phyloP scores from a whole-genome alignment of 1,140 invertebrate genomes.

The Zaprionus vittiger region DNA sequence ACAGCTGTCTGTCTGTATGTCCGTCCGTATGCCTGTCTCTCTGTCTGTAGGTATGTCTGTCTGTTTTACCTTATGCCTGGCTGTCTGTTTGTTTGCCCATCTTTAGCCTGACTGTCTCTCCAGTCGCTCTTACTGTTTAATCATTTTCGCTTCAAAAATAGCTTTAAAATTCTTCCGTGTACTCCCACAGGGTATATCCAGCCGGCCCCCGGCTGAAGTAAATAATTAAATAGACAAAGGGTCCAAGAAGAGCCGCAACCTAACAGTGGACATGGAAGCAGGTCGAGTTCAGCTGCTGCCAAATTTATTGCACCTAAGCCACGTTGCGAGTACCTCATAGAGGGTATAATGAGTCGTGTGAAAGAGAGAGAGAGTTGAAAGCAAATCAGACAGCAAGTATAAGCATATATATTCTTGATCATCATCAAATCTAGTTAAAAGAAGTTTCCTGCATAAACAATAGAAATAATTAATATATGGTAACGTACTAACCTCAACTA shows the following conservation, averaged over 20 bases:
- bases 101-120: background rate
- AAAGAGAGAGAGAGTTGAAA: background rate
- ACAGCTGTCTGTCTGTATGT: background rate
- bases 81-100: background rate
- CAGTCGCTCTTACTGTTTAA: conserved; percentile 8
- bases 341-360: background rate
- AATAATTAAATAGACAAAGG: conserved; percentile 30
- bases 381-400: background rate
- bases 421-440: background rate
- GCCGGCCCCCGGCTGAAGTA: conserved; percentile 23
- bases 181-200: conserved; percentile 13
- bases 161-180: conserved; percentile 48
- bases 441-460: no score
- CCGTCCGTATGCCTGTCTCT: background rate
- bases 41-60: background rate
- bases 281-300: conserved; percentile 44
- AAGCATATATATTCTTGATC: background rate
- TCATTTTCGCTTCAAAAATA: conserved; percentile 41
- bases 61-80: background rate
- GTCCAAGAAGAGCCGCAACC: background rate
- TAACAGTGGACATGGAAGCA: background rate
- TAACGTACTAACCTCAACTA: background rate
- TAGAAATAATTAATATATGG: background rate
- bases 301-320: conserved; percentile 48
- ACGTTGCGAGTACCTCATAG: background rate